Percentiles rank a stretch among this genome's conserved stretches.
Evolutionary conservation across 2,888 invertebrate genomes (phyloP).

Genomic region (Meteorus colon): DNA sequence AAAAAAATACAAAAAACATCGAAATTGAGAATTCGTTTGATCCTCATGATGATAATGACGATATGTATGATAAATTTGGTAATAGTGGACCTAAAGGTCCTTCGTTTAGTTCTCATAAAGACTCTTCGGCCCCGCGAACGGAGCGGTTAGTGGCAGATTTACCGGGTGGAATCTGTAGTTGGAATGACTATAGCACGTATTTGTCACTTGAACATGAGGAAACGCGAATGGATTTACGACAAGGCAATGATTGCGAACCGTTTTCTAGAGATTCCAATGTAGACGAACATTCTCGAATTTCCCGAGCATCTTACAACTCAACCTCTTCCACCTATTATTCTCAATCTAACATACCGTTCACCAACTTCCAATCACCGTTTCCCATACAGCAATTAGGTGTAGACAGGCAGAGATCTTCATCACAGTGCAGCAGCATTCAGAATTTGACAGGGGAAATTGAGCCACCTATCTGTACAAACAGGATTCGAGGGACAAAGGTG

Average conservation of each 20-base stretch:
- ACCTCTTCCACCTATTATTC: constrained; percentile 21
- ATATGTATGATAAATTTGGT: constrained; percentile 74
- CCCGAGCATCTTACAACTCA: constrained; percentile 21
- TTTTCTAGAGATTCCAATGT: constrained; percentile 8
- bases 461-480: constrained; percentile 61
- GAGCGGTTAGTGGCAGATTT: constrained; percentile 83
- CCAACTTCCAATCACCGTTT: constrained; percentile 39
- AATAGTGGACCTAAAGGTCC: constrained; percentile 72
- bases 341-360: constrained; percentile 26
- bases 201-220: constrained; percentile 76
- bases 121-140: constrained; percentile 73
- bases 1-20: constrained; percentile 67
- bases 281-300: constrained; percentile 8
- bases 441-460: constrained; percentile 62
- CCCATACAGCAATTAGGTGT: constrained; percentile 67
- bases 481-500: constrained; percentile 70
- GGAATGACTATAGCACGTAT: constrained; percentile 88
- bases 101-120: constrained; percentile 46
- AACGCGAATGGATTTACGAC: constrained; percentile 47
- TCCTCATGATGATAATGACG: constrained; percentile 61
- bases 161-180: constrained; percentile 87
- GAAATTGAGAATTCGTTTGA: constrained; percentile 48
- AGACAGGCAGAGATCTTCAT: constrained; percentile 61
- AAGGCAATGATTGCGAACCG: constrained; percentile 51
- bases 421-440: constrained; percentile 59